Base-by-base conservation (phyloP, 2,113 vertebrate species). In the Kryptolebias marmoratus region DNA sequence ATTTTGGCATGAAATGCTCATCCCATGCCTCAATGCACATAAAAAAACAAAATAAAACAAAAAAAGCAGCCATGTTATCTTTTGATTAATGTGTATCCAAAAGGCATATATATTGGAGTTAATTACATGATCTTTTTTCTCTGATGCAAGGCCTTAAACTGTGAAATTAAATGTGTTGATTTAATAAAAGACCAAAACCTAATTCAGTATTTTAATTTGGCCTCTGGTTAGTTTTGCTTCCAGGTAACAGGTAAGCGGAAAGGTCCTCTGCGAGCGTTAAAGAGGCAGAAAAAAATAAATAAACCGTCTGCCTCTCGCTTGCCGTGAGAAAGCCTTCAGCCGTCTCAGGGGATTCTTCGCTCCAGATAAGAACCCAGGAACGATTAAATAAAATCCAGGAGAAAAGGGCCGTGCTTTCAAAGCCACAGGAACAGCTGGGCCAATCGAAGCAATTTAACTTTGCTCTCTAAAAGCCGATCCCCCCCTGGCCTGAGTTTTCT, bases 391-490 rank as follows among this genome's bases (percentile, higher is more conserved):
- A 92, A 93, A 86, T 89, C 86, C 84, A 56, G 72, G 80, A 86
- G 87, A 89, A 91, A 91, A 73, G 77, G 66, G 75, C 84, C 87
- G 85, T 50, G 89, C 90, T 92, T 93, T 91, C 87, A 93, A 89
- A 90, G 91, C 75, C 85, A 86, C 90, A 83, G 90, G 90, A 92
- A 92, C 92, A 90, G 89, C 88, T 91, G 90, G 89, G 84, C 91
- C 91, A 93, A 93, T 93, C 90, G 93, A 92, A 91, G 91, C 87
- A 91, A 92, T 90, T 92, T 91, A 81, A 89, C 76, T 77, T 87
- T 82, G 77, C 90, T 89, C 85, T 87, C 88, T 72, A 88, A 84
- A 92, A 90, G 91, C 86, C 81, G n/a, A 16, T 85, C 77, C n/a
- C 18, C 82, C 85, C 86, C 62, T 62, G 85, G 80, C 88, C 85